phyloP scores from a whole-genome alignment of 2,888 invertebrate species.

The Oligia latruncula region DNA sequence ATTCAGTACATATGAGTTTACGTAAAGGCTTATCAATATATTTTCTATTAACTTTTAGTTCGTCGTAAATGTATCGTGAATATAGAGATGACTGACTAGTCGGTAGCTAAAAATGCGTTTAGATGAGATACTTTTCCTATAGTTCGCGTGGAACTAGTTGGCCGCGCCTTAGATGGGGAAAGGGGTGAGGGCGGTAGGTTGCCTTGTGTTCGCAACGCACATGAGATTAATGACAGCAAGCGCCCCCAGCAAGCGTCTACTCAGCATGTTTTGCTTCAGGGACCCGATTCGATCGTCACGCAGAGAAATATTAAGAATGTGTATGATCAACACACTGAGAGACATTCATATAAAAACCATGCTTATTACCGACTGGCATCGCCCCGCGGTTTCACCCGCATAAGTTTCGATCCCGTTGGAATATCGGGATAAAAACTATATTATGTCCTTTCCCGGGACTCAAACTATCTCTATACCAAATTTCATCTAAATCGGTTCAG shows the following conservation, averaged over 20 bases:
- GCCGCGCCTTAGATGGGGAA: no score
- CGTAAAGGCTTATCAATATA: constrained; percentile 46
- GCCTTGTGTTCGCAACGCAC: no score
- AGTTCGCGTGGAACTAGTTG: no score
- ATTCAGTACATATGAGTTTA: constrained; percentile 46
- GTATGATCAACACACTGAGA: background rate
- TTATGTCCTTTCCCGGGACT: no score
- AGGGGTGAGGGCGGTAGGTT: no score
- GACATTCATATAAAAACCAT: background rate
- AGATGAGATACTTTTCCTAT: background rate
- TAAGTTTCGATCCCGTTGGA: no score
- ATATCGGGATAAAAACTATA: no score
- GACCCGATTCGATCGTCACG: background rate
- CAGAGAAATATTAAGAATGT: background rate
- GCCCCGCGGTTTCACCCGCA: no score
- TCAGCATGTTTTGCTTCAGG: background rate
- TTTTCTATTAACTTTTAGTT: constrained; percentile 44
- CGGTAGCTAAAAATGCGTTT: background rate
- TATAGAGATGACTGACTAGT: background rate
- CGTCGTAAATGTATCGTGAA: constrained; percentile 39
- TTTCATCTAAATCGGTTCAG: no score
- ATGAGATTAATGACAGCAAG: no score
- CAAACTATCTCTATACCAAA: no score
- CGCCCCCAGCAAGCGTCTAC: no score
- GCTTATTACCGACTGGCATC: background rate